A percentile compares a stretch with the other conserved stretches of the same genome.
Conservation (phyloP, 2,888 invertebrate species). For the Sphecodes monilicornis region DNA sequence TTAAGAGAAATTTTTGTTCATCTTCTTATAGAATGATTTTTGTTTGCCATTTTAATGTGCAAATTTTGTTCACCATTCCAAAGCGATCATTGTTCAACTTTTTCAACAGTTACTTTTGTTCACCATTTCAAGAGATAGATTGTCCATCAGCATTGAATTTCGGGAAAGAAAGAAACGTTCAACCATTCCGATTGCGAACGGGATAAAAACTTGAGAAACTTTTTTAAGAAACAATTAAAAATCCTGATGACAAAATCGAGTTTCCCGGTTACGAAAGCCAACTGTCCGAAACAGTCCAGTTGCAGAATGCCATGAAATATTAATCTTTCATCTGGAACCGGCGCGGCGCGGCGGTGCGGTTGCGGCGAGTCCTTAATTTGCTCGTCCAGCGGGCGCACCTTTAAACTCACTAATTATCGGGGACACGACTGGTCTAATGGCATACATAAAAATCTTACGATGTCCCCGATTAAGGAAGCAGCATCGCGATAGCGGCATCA, state of each 20-base stretch:
- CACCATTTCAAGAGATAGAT: neutral
- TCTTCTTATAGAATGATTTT: too few relatives aligned
- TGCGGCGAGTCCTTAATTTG: slow-evolving; percentile 50
- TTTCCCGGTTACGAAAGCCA: neutral
- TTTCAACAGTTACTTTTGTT: too few relatives aligned
- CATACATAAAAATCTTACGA: slow-evolving; percentile 42
- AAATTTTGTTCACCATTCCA: too few relatives aligned
- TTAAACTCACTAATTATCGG: slow-evolving; percentile 59
- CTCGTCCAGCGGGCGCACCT: slow-evolving; percentile 35
- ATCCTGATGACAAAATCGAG: neutral
- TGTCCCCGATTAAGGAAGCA: slow-evolving; percentile 47
- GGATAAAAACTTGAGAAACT: neutral
- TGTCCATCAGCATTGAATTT: too few relatives aligned
- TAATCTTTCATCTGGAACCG: slow-evolving; percentile 24
- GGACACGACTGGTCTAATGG: slow-evolving; percentile 48
- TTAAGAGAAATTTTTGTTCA: too few relatives aligned
- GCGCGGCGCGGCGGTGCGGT: neutral
- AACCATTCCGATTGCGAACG: neutral
- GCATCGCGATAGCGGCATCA: slow-evolving; percentile 38
- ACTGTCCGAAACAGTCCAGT: slow-evolving; percentile 11
- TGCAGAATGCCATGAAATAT: slow-evolving; percentile 24
- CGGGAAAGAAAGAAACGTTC: neutral
- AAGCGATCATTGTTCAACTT: neutral
- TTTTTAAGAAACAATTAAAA: neutral
- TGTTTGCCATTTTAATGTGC: too few relatives aligned